A percentile compares a stretch with the other conserved stretches of the same genome.
These are phyloP conservation scores for Turdus rufiventris DNA, from an alignment of 2,113 vertebrate species.

Conservation along the genomic window DNA sequence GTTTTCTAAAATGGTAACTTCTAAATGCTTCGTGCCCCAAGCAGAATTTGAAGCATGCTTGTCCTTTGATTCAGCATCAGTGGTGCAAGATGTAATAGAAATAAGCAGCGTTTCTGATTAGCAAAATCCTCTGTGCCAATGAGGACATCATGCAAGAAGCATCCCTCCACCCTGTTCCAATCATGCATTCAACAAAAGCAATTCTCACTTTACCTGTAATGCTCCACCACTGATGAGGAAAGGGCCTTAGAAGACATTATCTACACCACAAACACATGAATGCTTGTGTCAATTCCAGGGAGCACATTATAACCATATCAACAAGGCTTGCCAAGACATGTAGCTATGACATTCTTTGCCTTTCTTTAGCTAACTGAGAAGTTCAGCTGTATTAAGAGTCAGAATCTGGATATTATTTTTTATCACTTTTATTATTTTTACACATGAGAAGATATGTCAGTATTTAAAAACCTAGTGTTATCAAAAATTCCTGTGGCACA, in stretches of 20 bases:
- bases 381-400: neutral
- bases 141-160: conserved; percentile 71
- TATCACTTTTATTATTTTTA: neutral
- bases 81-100: conserved; percentile 47
- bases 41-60: conserved; percentile 51
- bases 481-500: neutral
- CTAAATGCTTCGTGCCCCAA: neutral
- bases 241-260: conserved; percentile 85
- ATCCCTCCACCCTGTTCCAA: conserved; percentile 65
- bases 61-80: conserved; percentile 22
- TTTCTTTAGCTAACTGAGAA: neutral
- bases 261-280: conserved; percentile 91
- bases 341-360: neutral
- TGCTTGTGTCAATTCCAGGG: conserved; percentile 73
- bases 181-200: conserved; percentile 74
- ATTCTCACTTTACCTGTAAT: conserved; percentile 81
- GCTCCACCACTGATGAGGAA: conserved; percentile 81
- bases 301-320: conserved; percentile 45
- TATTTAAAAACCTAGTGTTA: neutral
- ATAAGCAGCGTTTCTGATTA: conserved; percentile 63
- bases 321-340: conserved; percentile 23
- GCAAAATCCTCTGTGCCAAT: conserved; percentile 46
- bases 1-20: conserved; percentile 34
- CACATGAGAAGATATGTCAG: neutral
- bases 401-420: neutral